Conservation (phyloP, 2,888 invertebrate species). For the Scrobipalpa atriplicella region DNA sequence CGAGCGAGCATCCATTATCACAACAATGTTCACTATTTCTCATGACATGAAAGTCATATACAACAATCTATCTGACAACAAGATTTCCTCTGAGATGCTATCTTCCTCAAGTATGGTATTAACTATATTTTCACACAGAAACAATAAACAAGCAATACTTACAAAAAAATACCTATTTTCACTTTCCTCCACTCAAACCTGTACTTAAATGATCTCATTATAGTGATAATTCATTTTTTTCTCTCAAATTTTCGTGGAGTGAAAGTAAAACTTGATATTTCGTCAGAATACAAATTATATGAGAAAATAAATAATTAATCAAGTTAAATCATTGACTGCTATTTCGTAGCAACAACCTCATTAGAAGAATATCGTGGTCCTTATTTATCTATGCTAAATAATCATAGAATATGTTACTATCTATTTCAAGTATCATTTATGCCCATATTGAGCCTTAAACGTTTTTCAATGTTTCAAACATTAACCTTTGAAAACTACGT, state of each 20-base stretch:
- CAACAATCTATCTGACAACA: neutral
- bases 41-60: neutral
- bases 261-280: constrained; percentile 14
- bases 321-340: neutral
- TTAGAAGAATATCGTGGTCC: too few relatives aligned
- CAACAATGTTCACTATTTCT: neutral
- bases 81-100: neutral
- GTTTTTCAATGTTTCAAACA: too few relatives aligned
- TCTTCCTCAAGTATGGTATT: constrained; percentile 3
- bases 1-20: neutral
- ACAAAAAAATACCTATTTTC: constrained; percentile 11
- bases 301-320: neutral
- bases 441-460: too few relatives aligned
- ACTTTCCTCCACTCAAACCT: constrained; percentile 12
- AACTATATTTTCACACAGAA: constrained; percentile 17
- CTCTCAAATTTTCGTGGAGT: neutral
- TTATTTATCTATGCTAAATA: too few relatives aligned
- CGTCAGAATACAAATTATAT: neutral
- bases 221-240: constrained; percentile 9
- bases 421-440: too few relatives aligned
- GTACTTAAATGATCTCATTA: constrained; percentile 20
- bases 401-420: too few relatives aligned
- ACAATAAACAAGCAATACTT: constrained; percentile 7
- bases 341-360: too few relatives aligned
- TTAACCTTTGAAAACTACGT: too few relatives aligned